Percentiles rank a stretch among this genome's conserved stretches.
Evolutionary conservation across 1,140 invertebrate species (phyloP).

Genomic region (Ctenoplectra terminalis): DNA sequence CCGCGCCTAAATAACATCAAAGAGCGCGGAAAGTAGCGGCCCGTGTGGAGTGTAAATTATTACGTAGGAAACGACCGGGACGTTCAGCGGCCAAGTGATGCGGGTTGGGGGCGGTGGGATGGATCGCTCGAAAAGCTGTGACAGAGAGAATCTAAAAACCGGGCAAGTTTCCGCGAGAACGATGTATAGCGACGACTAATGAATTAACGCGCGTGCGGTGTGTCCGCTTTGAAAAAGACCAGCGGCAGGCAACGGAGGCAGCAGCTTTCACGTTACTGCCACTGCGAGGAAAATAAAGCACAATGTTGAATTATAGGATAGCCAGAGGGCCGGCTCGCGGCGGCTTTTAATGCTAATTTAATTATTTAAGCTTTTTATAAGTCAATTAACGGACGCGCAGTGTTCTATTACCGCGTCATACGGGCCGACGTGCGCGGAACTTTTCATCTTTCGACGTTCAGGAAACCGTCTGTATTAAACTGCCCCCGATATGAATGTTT

Average conservation of each 20-base stretch:
- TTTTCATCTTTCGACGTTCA: conserved; percentile 43
- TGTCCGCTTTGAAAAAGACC: conserved; percentile 67
- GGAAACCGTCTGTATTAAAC: background rate
- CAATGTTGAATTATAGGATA: conserved; percentile 70
- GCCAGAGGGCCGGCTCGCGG: conserved; percentile 44
- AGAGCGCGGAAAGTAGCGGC: conserved; percentile 61
- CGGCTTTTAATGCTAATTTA: conserved; percentile 72
- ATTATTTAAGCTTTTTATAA: conserved; percentile 73
- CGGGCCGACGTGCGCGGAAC: conserved; percentile 32
- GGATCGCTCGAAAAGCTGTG: conserved; percentile 66
- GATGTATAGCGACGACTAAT: conserved; percentile 67
- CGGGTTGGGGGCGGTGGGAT: background rate
- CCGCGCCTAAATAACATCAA: conserved; percentile 56
- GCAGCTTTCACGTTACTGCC: conserved; percentile 65
- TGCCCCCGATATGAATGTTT: background rate
- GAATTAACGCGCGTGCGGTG: conserved; percentile 69
- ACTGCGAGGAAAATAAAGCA: conserved; percentile 60
- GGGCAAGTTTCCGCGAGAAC: conserved; percentile 66
- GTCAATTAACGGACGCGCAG: conserved; percentile 66
- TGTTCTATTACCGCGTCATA: conserved; percentile 36
- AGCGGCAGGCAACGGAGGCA: conserved; percentile 15
- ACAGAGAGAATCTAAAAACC: conserved; percentile 70
- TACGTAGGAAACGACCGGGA: conserved; percentile 50
- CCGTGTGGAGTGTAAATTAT: conserved; percentile 67
- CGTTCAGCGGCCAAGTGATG: background rate